phyloP scores from a whole-genome alignment of 2,888 invertebrate species.

The Anodontia alba region DNA sequence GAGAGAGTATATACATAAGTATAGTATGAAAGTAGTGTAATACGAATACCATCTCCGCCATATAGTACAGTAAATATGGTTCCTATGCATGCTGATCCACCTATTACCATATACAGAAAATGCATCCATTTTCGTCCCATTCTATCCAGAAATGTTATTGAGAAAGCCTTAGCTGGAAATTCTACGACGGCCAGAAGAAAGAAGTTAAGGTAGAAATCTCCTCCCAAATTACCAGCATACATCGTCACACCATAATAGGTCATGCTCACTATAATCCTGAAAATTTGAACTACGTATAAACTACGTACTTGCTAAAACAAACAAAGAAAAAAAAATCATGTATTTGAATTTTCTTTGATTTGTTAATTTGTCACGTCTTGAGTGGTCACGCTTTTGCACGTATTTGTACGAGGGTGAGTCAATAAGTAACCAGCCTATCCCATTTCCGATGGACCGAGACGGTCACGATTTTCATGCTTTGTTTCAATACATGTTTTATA shows the following conservation, averaged over 20 bases:
- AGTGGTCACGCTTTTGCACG: too few relatives aligned
- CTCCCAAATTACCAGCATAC: conserved; percentile 90
- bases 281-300: background rate
- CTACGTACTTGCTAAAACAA: too few relatives aligned
- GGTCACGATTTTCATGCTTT: too few relatives aligned
- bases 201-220: conserved; percentile 91
- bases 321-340: background rate
- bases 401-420: too few relatives aligned
- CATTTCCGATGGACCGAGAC: too few relatives aligned
- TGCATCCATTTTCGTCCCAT: conserved; percentile 90
- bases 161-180: conserved; percentile 88
- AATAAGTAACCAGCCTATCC: too few relatives aligned
- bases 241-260: conserved; percentile 92
- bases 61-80: conserved; percentile 62
- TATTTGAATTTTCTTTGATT: too few relatives aligned
- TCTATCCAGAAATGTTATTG: conserved; percentile 88
- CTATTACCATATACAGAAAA: conserved; percentile 86
- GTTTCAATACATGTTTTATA: too few relatives aligned
- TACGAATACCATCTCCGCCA: conserved; percentile 63
- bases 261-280: conserved; percentile 91
- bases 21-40: too few relatives aligned
- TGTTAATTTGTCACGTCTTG: too few relatives aligned
- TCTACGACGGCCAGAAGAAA: conserved; percentile 91
- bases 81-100: conserved; percentile 60
- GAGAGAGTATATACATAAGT: too few relatives aligned